Evolutionary conservation across 2,888 invertebrate species (phyloP), one percentile per base, ranked within the genome.

Genomic region (Xiphydria camelus): DNA sequence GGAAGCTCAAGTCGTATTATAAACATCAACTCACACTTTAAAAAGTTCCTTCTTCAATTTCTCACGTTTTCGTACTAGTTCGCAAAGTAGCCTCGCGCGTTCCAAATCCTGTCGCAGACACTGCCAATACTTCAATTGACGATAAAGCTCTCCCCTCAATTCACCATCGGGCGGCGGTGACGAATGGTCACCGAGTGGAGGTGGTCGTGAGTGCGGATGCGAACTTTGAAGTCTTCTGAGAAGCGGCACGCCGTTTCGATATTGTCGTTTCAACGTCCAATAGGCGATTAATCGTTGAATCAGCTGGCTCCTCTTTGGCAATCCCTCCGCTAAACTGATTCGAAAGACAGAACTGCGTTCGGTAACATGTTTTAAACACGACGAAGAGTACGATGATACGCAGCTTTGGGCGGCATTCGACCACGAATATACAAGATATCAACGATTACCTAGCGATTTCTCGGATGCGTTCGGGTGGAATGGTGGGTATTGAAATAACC

Each of bases 261-360:
- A 89, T 69, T 95, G 94, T 1, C 99, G 79, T 75, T 99, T 99
- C 31, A 98, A 78, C 3, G 94, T 97, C 99, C 99, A 99, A 70
- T 97, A 99, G 1, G 94, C 91, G 42, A 97, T 86, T 9, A 99
- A 79, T 2, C 94, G 82, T 68, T 91, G 90, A 62, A 97, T 87
- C 62, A 98, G 89, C 59, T 89, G 88, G 17, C 89, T 88, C 51
- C 90, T 85, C 63, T 91, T 90, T 15, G 87, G 83, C 47, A 85
- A 43, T 17, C 75, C 77, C 36, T 75, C 76, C 2, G 72, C 75
- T 31, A 75, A 57, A 46, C 71, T 70, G 32, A 18, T 33, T 2
- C 23, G 23, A 23, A 23, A 23, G 23, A 7, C 23, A 23, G 6
- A 6, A 23, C 23, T 23, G 23, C 23, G 23, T 7, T 23, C n/a